phyloP scores from a whole-genome alignment of 2,888 invertebrate genomes.

The Ormyrus rosae region DNA sequence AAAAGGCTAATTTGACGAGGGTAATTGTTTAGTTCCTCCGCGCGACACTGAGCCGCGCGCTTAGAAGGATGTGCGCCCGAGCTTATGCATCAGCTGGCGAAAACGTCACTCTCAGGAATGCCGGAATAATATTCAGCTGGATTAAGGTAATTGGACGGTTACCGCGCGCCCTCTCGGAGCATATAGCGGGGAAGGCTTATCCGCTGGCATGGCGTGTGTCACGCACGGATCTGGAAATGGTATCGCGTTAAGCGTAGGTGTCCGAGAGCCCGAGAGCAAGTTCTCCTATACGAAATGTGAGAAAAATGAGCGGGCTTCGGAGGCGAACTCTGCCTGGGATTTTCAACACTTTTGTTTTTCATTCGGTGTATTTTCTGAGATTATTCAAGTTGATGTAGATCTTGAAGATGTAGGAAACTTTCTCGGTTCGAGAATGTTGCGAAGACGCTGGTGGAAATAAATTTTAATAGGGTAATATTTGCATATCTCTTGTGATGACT shows the following conservation, averaged over 20 bases:
- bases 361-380: no score
- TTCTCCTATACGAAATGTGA: neutral
- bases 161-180: slow-evolving; percentile 55
- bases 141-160: slow-evolving; percentile 73
- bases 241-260: slow-evolving; percentile 45
- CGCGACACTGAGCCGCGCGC: neutral
- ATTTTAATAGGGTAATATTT: no score
- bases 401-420: no score
- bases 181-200: slow-evolving; percentile 50
- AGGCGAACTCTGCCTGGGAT: no score
- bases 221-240: slow-evolving; percentile 55
- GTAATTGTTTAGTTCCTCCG: slow-evolving; percentile 31
- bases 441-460: no score
- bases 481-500: no score
- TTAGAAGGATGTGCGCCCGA: slow-evolving; percentile 8
- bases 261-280: neutral
- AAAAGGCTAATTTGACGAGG: neutral
- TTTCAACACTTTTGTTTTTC: no score
- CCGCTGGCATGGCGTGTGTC: slow-evolving; percentile 62
- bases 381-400: no score
- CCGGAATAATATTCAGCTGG: slow-evolving; percentile 71
- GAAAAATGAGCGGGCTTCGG: no score
- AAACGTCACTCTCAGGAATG: slow-evolving; percentile 36
- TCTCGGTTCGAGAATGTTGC: no score
- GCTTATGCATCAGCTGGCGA: slow-evolving; percentile 6